phyloP scores from a whole-genome alignment of 1,140 invertebrate genomes.

The Drosophila kanapiae region DNA sequence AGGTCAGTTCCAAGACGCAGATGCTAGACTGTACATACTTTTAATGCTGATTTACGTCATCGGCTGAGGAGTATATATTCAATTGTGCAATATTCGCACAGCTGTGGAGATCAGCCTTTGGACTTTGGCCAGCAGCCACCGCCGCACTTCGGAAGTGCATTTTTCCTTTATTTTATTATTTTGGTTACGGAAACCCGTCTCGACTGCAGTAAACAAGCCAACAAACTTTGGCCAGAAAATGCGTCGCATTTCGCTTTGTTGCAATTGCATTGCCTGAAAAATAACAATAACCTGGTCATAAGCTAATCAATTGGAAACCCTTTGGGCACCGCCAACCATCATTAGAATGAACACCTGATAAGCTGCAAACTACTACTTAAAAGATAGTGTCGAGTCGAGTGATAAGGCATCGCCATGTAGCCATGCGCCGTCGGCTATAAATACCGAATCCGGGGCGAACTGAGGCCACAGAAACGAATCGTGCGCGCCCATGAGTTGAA shows the following conservation, averaged over 20 bases:
- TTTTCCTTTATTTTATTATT: conserved; percentile 11
- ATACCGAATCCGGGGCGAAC: conserved; percentile 25
- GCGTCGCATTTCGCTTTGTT: conserved; percentile 24
- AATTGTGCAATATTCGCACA: conserved; percentile 41
- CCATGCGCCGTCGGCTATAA: conserved; percentile 45
- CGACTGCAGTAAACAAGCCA: conserved; percentile 10
- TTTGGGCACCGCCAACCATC: conserved; percentile 29
- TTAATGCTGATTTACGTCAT: conserved; percentile 49
- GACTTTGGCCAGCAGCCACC: conserved; percentile 48
- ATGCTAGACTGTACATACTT: conserved; percentile 32
- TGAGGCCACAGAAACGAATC: conserved; percentile 53
- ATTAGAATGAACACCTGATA: conserved; percentile 43
- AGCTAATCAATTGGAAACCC: conserved; percentile 67
- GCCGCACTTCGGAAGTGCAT: conserved; percentile 30
- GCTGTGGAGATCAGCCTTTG: conserved; percentile 55
- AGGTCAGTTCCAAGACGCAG: conserved; percentile 21
- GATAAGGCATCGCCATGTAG: conserved; percentile 49
- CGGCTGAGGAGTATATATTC: conserved; percentile 17
- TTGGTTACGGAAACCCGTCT: conserved; percentile 5
- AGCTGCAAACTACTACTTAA: conserved; percentile 39
- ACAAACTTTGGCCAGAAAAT: conserved; percentile 21
- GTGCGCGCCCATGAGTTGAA: conserved; percentile 38
- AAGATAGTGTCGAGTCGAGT: conserved; percentile 41
- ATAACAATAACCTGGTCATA: conserved; percentile 31
- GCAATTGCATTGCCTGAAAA: conserved; percentile 44